These are phyloP conservation scores for Laticauda laticaudata DNA, from an alignment of 2,113 vertebrate genomes.

Conservation along the genomic window DNA sequence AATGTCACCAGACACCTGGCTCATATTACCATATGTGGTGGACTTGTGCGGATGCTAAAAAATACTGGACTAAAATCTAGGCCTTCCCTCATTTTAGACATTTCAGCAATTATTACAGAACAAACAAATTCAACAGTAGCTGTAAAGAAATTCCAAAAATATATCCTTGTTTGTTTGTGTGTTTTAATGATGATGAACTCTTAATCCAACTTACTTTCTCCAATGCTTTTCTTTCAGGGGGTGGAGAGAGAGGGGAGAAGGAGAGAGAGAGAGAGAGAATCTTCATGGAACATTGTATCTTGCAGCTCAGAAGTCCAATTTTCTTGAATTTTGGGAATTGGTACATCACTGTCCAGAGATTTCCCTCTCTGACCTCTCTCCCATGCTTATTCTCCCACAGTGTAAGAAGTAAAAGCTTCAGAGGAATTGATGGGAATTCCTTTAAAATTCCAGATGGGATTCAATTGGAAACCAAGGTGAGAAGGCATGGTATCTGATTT, in stretches of 20 bases:
- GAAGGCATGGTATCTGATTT: background rate
- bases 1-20: too few species aligned
- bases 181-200: background rate
- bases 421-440: background rate
- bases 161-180: background rate
- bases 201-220: background rate
- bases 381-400: background rate
- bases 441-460: background rate
- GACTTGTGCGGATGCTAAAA: too few species aligned
- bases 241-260: rapidly evolving
- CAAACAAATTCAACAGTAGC: background rate
- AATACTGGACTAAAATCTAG: background rate
- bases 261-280: background rate
- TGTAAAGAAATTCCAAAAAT: background rate
- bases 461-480: background rate
- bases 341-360: background rate
- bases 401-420: background rate
- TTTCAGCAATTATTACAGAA: background rate
- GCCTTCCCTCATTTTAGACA: background rate
- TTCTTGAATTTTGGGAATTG: background rate
- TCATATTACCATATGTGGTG: too few species aligned
- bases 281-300: background rate
- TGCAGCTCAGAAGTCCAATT: background rate
- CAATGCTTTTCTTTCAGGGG: background rate
- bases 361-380: background rate